A percentile compares a stretch with the other conserved stretches of the same genome.
phyloP scores from a whole-genome alignment of 2,888 invertebrate genomes.

The Orthosia gracilis region DNA sequence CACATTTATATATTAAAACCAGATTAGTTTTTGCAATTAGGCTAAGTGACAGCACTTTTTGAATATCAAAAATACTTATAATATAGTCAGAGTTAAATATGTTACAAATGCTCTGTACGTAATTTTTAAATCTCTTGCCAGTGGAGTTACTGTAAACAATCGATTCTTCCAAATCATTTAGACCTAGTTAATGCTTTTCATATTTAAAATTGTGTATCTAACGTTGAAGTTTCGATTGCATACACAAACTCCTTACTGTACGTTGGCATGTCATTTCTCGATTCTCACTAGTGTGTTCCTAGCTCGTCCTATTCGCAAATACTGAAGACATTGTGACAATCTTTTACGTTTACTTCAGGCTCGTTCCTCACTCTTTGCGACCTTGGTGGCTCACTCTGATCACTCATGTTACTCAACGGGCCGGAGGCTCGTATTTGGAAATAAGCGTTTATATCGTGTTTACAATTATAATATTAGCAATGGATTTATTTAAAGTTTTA shows the following conservation, averaged over 20 bases:
- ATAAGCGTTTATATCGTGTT: conserved; percentile 52
- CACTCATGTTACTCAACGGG: conserved; percentile 38
- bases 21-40: background rate
- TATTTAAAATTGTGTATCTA: background rate
- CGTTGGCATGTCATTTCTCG: conserved; percentile 35
- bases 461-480: conserved; percentile 33
- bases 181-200: background rate
- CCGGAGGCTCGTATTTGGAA: conserved; percentile 44
- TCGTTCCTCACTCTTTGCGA: conserved; percentile 29
- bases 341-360: conserved; percentile 21
- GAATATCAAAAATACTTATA: too few species aligned
- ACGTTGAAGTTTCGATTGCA: background rate
- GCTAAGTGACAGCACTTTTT: too few species aligned
- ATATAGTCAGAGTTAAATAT: too few species aligned
- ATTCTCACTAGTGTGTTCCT: conserved; percentile 39
- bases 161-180: background rate
- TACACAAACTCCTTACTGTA: background rate
- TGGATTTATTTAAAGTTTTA: conserved; percentile 16
- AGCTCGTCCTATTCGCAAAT: conserved; percentile 15
- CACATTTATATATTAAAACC: background rate
- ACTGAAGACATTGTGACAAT: conserved; percentile 46
- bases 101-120: too few species aligned
- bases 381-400: conserved; percentile 20
- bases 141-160: background rate
- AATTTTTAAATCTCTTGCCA: background rate